Evolutionary conservation across 2,888 invertebrate species (phyloP).

Genomic region (Dysmachus trigonus): DNA sequence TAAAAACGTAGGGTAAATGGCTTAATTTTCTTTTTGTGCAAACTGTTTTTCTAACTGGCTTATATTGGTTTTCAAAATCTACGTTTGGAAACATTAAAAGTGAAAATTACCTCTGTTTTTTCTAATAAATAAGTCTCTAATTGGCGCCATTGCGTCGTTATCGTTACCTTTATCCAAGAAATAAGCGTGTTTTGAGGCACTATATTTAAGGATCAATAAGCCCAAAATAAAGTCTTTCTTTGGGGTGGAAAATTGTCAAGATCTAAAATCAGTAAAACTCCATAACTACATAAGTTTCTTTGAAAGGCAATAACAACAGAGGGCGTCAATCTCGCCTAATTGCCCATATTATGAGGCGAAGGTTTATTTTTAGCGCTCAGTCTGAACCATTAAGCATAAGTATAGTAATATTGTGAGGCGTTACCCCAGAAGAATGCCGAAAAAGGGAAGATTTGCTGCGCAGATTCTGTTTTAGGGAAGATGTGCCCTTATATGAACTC

Average conservation of each 20-base stretch:
- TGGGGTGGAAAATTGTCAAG: neutral
- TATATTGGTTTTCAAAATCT: neutral
- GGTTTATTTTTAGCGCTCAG: neutral
- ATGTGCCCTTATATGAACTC: neutral
- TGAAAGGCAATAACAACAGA: neutral
- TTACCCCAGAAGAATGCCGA: neutral
- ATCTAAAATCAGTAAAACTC: neutral
- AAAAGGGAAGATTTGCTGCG: neutral
- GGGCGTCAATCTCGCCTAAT: neutral
- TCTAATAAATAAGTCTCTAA: neutral
- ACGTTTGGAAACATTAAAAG: neutral
- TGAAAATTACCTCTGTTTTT: neutral
- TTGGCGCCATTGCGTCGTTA: neutral
- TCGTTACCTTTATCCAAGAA: neutral
- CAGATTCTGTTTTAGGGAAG: neutral
- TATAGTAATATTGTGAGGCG: neutral
- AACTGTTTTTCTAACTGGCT: neutral
- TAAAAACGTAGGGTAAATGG: neutral
- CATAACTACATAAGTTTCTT: neutral
- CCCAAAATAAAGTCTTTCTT: neutral
- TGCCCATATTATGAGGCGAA: neutral
- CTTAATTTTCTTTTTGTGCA: neutral
- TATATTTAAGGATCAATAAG: neutral
- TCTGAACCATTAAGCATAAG: neutral
- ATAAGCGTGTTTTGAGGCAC: neutral